Base-by-base conservation (phyloP, 2,888 invertebrate genomes). In the Holacanthella duospinosa region DNA sequence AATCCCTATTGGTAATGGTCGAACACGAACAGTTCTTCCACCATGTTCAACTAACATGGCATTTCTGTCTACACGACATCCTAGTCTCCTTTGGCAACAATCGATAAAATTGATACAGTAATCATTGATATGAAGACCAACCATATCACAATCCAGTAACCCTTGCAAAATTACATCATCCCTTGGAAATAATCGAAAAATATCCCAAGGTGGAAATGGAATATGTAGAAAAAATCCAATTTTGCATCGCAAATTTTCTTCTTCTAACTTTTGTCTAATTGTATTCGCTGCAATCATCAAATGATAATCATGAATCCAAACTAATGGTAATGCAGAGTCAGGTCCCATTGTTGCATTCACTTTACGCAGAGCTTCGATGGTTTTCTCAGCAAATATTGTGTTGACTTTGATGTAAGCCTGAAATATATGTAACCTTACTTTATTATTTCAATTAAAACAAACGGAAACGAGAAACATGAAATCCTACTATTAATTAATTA, bases 261-360 rank as follows among this genome's bases (percentile, higher is more conserved):
- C 88, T 74, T 90, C 90, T 0, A 87, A 87, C 24, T 82, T 85
- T 79, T 90, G 88, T 77, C 93, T 83, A 70, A 94, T 87, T 84
- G 90, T 90, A 77, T 90, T 91, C 43, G 93, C 91, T 19, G 91
- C 89, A 74, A 93, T 79, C 91, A 93, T 92, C 24, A 94, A 82
- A 76, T 94, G 93, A 76, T 94, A 94, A 76, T 94, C 94, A 75
- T 94, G 94, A 27, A 94, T 84, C 94, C 94, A 94, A 1, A 94
- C 85, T 63, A 94, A 83, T 0, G 93, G 91, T 19, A 85, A 79
- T 21, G 77, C 76, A 59, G 80, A 80, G 59, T 81, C 81, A 21
- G 80, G 78, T 25, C 79, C 74, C 26, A 80, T 78, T 62, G 78
- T 77, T 64, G 82, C 80, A 54, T 87, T 77, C 44, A 82, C 75